Base-by-base conservation (phyloP, 2,113 vertebrate species). In the Cyanistes caeruleus region DNA sequence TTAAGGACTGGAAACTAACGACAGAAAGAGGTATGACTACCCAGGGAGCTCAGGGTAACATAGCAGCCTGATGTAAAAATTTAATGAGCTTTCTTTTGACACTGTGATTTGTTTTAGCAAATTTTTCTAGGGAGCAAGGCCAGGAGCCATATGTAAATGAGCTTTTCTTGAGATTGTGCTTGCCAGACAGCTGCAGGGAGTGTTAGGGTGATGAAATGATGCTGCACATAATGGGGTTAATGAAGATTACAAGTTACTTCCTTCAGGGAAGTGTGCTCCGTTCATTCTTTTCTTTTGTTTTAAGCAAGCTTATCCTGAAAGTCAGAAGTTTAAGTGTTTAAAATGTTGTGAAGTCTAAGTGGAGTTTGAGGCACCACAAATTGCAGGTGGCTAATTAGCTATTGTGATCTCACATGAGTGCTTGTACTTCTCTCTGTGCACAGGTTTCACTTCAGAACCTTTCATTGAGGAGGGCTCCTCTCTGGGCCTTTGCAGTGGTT, bases 1-100 rank as follows among this genome's bases (percentile, higher is more conserved):
- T 97, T 41, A 53, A 93, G 95, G 93, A 91, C 49, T 77, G 80
- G 73, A 89, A 87, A 27, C 49, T 23, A 60, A 53, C 2, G 51
- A 93, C 80, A 95, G 87, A 60, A 85, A 96, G 96, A 95, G 80
- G 39, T 43, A 93, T 78, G 69, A 68, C 77, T 62, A 75, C 52
- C 93, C 35, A 73, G 77, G 83, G 88, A 97, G 77, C 81, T 83
- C 65, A 96, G 92, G 95, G 93, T 84, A 85, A 33, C 81, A 84
- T 15, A 77, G 83, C 92, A 97, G 95, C 97, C 91, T 87, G 89
- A 96, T 82, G 89, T 95, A 95, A 97, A 96, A 96, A 95, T 96
- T 98, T 97, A 98, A 97, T 97, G 97, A 98, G 96, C 95, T 97
- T 95, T 93, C 79, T 90, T 96, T 92, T 97, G 97, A 97, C 96